Base-by-base conservation (phyloP, 2,888 invertebrate genomes). In the Heliconius sara region DNA sequence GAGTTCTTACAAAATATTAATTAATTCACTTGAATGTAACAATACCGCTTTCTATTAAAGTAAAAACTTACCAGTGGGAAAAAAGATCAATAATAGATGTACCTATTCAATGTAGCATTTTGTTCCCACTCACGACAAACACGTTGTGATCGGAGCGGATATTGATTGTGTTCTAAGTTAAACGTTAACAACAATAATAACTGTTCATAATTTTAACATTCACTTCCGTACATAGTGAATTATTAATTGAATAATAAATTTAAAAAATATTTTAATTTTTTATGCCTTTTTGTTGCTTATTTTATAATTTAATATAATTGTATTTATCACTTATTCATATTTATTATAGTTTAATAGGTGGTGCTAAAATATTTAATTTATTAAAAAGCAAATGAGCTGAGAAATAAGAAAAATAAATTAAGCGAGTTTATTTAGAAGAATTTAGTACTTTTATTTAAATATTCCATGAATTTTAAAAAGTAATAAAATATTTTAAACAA, bases 91-190 rank as follows among this genome's bases (percentile, higher is more conserved):
- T 88, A 88, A 89, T 88, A 88, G 87, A 81, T 86, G 84, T 84
- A 43, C 39, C 43, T 16, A 90, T 91, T 90, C 88, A 91, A 89
- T 88, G 85, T 86, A 90, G 88, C 87, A 88, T 89, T 89, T 84
- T 89, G 63, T 92, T 90, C 90, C 87, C 90, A 90, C 84, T 91
- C 88, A 93, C 93, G 92, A 90, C 89, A 91, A 93, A 95, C 91
- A 88, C 34, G 85, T 86, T 85, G 86, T 85, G 86, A 91, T 91
- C 89, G 91, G 91, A 91, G 89, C 92, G 93, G 92, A 94, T 94
- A 94, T 93, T 86, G 91, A 93, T 93, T 94, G 92, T 92, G 85
- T 85, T 88, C 83, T 85, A 85, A 83, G 87, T 88, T 90, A 89
- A 88, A 87, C 90, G 87, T 91, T 87, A 90, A 88, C 87, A 84